Evolutionary conservation across 2,797 vertebrate genomes (phyloP), one percentile per base, ranked within the genome.

Genomic region (Gephyroberyx darwinii): DNA sequence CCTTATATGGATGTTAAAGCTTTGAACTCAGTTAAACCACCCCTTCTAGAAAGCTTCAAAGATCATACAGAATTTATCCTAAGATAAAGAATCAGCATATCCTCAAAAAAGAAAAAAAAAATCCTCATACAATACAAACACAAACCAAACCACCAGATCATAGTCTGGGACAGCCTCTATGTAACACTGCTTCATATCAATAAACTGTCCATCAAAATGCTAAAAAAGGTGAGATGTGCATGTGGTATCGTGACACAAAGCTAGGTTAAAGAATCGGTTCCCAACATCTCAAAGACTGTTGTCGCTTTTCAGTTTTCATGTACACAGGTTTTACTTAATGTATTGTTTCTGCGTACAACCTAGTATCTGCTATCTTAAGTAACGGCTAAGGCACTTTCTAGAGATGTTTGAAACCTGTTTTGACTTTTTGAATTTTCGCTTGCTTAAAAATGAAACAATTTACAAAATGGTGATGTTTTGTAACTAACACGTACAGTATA

Each of bases 341-440:
- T 53, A 47, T 52, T 12, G 30, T 37, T 30, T 68, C 90, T 92
- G 80, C 91, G 86, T 76, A 82, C 47, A 55, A 26, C 37, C 78
- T 58, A 56, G 89, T 90, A 82, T 93, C 74, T 89, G 82, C 92
- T 71, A 69, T 95, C 94, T 94, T 92, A 92, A 74, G 93, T 93
- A 93, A 94, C 92, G 91, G 93, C 94, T 96, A 97, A 98, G 96
- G 96, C 96, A 98, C 96, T 96, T 95, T 92, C 68, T 93, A 74
- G 78, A 84, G 90, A 93, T 91, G 88, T 92, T 87, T 72, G 51
- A 62, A 77, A 47, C 6, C 50, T 59, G 61, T 64, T 58, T 37
- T 9, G 31, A 51, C 62, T 57, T 72, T 5, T 17, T 60, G 5
- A 30, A n/a, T 67, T 83, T 79, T 68, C 75, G 59, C 61, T 73